phyloP scores from a whole-genome alignment of 2,113 vertebrate species.

The Neogale vison region DNA sequence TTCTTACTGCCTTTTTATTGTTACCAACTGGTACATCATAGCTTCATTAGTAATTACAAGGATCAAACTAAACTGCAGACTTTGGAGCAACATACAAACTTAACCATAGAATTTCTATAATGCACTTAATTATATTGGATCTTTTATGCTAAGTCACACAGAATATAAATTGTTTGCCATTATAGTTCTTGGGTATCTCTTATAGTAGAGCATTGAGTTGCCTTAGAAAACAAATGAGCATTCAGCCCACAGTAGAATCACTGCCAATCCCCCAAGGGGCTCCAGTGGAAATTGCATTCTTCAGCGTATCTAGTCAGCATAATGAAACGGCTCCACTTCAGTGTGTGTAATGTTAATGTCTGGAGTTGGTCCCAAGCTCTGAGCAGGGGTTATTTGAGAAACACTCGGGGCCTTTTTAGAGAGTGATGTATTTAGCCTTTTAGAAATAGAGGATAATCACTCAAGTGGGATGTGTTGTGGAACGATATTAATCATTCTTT shows the following conservation, averaged over 20 bases:
- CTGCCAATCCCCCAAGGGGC: conserved; percentile 58
- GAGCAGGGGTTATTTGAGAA: conserved; percentile 37
- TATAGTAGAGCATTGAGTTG: conserved; percentile 44
- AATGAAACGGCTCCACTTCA: conserved; percentile 50
- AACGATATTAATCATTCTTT: conserved; percentile 25
- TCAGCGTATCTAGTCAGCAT: conserved; percentile 55
- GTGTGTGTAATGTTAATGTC: conserved; percentile 38
- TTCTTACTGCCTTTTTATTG: conserved; percentile 17
- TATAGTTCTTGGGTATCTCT: conserved; percentile 59
- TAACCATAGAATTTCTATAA: conserved; percentile 56
- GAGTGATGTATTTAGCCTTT: conserved; percentile 43
- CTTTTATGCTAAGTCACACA: conserved; percentile 52
- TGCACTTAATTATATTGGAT: conserved; percentile 27
- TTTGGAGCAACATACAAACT: not conserved
- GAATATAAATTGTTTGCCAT: conserved; percentile 61
- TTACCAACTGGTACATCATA: conserved; percentile 17
- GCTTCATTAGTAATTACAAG: not conserved
- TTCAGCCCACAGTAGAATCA: conserved; percentile 60
- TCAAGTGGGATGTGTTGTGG: not conserved
- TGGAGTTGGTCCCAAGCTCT: conserved; percentile 50
- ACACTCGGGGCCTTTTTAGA: conserved; percentile 40
- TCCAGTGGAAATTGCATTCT: conserved; percentile 54
- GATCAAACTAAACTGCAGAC: conserved; percentile 5
- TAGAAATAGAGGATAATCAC: not conserved
- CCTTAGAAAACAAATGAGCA: conserved; percentile 67